These are phyloP conservation scores for Champsocephalus esox DNA, from an alignment of 2,797 vertebrate species.

Conservation along the genomic window DNA sequence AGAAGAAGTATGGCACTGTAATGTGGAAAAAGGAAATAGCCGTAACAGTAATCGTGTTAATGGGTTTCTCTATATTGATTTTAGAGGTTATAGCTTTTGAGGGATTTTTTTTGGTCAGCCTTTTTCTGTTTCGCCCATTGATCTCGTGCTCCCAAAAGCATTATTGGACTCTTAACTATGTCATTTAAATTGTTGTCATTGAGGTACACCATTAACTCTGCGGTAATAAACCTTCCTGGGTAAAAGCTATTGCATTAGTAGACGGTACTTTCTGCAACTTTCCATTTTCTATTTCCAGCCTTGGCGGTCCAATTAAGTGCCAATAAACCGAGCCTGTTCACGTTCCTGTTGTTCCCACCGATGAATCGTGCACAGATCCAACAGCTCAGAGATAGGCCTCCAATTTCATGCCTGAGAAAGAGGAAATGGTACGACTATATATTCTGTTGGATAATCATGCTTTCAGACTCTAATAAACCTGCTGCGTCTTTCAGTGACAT, in stretches of 20 bases:
- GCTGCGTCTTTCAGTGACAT: background rate
- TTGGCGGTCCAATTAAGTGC: conserved; percentile 22
- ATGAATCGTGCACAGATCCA: conserved; percentile 24
- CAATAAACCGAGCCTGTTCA: conserved; percentile 18
- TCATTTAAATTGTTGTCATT: conserved; percentile 46
- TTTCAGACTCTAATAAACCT: conserved; percentile 23
- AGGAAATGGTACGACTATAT: conserved; percentile 15
- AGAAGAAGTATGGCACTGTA: conserved; percentile 22
- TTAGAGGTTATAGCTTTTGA: conserved; percentile 35
- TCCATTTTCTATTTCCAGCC: conserved; percentile 40
- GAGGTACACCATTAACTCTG: conserved; percentile 29
- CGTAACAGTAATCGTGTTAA: conserved; percentile 49
- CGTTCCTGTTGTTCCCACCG: conserved; percentile 13
- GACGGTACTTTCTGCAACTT: conserved; percentile 19
- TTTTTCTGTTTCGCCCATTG: conserved; percentile 18
- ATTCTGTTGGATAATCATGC: conserved; percentile 5
- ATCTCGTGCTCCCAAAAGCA: conserved; percentile 46
- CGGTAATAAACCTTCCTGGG: conserved; percentile 44
- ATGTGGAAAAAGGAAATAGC: conserved; percentile 36
- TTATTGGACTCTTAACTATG: conserved; percentile 52
- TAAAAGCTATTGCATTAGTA: conserved; percentile 39
- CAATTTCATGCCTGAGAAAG: conserved; percentile 37
- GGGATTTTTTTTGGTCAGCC: conserved; percentile 32
- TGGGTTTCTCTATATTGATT: conserved; percentile 61
- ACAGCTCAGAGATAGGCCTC: conserved; percentile 16